Percentiles rank a stretch among this genome's conserved stretches.
These are phyloP conservation scores for Oscheius myriophilus DNA, from an alignment of 2,888 invertebrate genomes.

Conservation along the genomic window DNA sequence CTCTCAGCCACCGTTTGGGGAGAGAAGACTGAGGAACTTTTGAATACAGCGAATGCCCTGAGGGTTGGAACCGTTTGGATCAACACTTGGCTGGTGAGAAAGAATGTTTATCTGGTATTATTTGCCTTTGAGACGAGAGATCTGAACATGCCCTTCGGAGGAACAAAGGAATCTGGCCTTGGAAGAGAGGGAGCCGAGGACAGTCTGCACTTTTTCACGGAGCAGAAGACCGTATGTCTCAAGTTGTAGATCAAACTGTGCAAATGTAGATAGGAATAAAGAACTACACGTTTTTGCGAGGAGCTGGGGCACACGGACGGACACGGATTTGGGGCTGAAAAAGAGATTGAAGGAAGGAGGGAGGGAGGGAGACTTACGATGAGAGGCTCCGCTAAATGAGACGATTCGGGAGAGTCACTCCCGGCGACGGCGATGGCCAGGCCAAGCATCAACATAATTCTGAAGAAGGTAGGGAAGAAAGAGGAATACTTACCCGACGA, in stretches of 20 bases:
- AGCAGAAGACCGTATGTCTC: constrained; percentile 75
- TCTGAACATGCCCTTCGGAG: constrained; percentile 76
- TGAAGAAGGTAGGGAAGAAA: constrained; percentile 32
- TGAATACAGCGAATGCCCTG: constrained; percentile 73
- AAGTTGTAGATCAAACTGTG: constrained; percentile 34
- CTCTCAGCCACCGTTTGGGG: constrained; percentile 75
- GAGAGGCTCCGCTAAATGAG: neutral
- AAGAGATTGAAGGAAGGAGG: neutral
- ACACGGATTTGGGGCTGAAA: constrained; percentile 57
- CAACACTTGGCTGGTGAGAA: constrained; percentile 75
- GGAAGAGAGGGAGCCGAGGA: constrained; percentile 75
- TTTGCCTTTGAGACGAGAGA: constrained; percentile 71
- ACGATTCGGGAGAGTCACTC: constrained; percentile 35
- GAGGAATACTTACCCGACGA: constrained; percentile 41
- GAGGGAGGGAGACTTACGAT: constrained; percentile 2
- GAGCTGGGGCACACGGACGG: constrained; percentile 44
- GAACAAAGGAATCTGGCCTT: constrained; percentile 75
- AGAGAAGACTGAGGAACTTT: constrained; percentile 71
- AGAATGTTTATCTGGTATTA: neutral
- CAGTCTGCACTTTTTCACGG: constrained; percentile 75
- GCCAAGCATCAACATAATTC: constrained; percentile 50
- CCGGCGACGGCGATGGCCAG: constrained; percentile 45
- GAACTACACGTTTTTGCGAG: constrained; percentile 33
- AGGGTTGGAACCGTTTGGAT: constrained; percentile 76
- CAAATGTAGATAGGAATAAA: neutral